These are phyloP conservation scores for Oplegnathus fasciatus DNA, from an alignment of 2,113 vertebrate species.

Conservation along the genomic window DNA sequence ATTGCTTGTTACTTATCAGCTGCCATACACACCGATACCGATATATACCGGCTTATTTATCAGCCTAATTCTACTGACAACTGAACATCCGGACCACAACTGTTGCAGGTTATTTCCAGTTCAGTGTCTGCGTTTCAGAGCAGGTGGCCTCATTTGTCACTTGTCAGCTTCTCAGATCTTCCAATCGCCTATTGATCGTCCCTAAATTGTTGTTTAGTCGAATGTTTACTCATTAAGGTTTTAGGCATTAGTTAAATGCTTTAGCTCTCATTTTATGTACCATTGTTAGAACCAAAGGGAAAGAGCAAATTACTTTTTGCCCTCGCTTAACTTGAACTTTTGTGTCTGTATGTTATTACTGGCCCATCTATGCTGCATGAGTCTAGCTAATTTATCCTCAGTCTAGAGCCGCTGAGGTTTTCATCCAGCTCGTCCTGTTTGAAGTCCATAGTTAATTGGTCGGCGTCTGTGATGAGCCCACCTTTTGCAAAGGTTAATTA, in stretches of 20 bases:
- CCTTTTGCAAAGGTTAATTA: conserved; percentile 79
- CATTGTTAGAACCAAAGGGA: background rate
- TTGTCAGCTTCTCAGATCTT: background rate
- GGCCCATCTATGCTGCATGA: conserved; percentile 11
- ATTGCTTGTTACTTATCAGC: too few relatives aligned
- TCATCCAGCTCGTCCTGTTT: conserved; percentile 49
- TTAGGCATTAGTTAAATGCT: background rate
- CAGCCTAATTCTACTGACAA: too few relatives aligned
- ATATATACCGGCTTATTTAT: too few relatives aligned
- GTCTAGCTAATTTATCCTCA: conserved; percentile 32
- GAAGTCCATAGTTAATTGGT: conserved; percentile 72
- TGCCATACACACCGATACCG: too few relatives aligned
- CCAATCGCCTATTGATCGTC: background rate
- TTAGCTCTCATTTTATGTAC: too few relatives aligned
- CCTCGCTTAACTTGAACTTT: background rate
- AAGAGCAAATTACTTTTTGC: background rate
- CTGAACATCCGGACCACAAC: too few relatives aligned
- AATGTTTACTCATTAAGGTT: background rate
- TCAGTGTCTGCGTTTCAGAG: background rate
- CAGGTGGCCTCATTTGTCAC: background rate
- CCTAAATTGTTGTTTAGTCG: background rate
- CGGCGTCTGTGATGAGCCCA: conserved; percentile 60
- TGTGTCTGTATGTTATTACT: conserved; percentile 22
- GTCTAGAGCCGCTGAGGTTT: conserved; percentile 38
- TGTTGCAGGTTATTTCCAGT: background rate